Base-by-base conservation (phyloP, 2,888 invertebrate genomes). In the Nebria salina region DNA sequence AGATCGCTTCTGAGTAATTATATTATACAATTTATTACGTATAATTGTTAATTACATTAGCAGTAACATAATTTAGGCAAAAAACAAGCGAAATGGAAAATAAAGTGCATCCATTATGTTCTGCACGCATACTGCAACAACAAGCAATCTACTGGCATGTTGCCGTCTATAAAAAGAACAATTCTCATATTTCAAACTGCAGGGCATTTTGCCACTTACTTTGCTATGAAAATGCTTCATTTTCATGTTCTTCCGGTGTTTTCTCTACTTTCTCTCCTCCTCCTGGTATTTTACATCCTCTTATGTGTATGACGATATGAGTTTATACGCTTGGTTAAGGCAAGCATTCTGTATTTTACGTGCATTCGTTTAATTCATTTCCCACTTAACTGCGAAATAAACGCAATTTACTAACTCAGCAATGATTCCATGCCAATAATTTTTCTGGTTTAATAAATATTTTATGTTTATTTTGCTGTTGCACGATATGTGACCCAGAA, bases 201-300 rank as follows among this genome's bases (percentile, higher is more conserved):
- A 73, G 73, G 73, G 73, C 73, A 73, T 73, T 73, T 73, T 73
- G 42, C 73, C 73, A 73, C 73, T 73, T 34, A 73, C 73, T 73
- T 73, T 73, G 73, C 73, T 43, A 73, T 73, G 26, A 73, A 43
- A 73, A 73, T 73, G 73, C 73, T 73, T 41, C 73, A 73, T 25
- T 73, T 73, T 73, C 73, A 73, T 73, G 73, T 41, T 43, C 41
- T 73, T 73, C 73, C 73, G 1, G 73, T 73, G 41, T 73, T 42
- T 73, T 43, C n/a, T 2, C 42, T 15, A n/a, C n/a, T 15, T 11
- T 15, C 26, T 3, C 5, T 6, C 73, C 42, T 9, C 41, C 72
- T 41, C 34, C 26, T 41, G 8, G 1, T 8, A 9, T 4, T 73
- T 11, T 34, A 26, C 34, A 41, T 41, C 73, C 3, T 9, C 15